Base-by-base conservation (phyloP, 2,797 vertebrate species). In the Spinus pinus region DNA sequence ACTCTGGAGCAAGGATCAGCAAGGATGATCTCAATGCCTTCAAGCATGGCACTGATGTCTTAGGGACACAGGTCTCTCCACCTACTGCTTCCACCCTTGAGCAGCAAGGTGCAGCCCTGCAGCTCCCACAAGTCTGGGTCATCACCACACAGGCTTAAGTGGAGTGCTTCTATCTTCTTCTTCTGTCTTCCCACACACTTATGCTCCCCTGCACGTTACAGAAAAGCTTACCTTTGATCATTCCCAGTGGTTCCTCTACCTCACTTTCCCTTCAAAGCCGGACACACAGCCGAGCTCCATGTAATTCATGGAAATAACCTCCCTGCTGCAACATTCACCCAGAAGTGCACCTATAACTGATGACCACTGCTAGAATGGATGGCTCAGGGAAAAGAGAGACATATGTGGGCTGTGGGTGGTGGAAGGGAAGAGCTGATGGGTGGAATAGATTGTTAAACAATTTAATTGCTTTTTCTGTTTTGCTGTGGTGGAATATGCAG, bases 391-490 rank as follows among this genome's bases (percentile, higher is more conserved):
- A 78, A 85, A 79, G 47, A 56, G 1, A 47, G 58, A 93, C 85
- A 61, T 66, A 73, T 9, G 18, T 57, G 41, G 47, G 39, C 37
- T 20, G 22, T 57, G 62, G n/a, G 44, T 85, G 77, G 42, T 67
- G 16, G 60, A 93, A 91, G 47, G 54, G n/a, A 88, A 83, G 39
- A 79, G 16, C 11, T 71, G 53, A 86, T 80, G 67, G 50, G 57
- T 4, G 3, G 64, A 84, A 71, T 27, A 72, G 58, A 49, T 30
- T 72, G 41, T 10, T 79, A 82, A 94, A 86, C 30, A 66, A 79
- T 79, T 73, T 88, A 83, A 91, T 96, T 88, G 57, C 24, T 78
- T 96, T 82, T 93, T 79, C 50, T 83, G 24, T 62, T 81, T 86
- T 86, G 20, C 56, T 94, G 44, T 57, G 47, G 30, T 80, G 22